phyloP scores from a whole-genome alignment of 2,113 vertebrate species.

The Pontoporia blainvillei region DNA sequence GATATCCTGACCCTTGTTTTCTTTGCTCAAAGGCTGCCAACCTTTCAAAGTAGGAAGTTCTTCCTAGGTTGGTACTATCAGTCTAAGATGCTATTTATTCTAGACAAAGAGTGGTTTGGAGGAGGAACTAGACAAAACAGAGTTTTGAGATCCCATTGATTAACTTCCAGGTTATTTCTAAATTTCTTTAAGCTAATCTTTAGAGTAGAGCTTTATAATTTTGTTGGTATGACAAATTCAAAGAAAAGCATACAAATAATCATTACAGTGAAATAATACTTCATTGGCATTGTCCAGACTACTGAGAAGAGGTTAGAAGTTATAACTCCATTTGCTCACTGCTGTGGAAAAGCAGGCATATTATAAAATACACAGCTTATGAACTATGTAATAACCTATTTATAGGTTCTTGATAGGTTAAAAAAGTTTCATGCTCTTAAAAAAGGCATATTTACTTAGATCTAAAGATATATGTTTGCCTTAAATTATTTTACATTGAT shows the following conservation, averaged over 20 bases:
- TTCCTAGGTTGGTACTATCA: neutral
- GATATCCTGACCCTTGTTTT: neutral
- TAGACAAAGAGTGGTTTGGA: neutral
- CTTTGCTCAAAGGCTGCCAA: neutral
- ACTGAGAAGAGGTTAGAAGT: neutral
- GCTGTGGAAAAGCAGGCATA: neutral
- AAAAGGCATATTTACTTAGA: neutral
- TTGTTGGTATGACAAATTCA: neutral
- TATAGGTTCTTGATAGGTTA: neutral
- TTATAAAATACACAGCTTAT: neutral
- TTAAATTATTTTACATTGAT: slow-evolving; percentile 1
- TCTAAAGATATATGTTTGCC: neutral
- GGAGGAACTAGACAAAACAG: neutral
- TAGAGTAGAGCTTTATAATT: neutral
- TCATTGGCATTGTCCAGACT: neutral
- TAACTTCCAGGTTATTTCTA: neutral
- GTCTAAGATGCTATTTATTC: neutral
- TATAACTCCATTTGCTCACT: neutral
- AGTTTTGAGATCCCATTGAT: neutral
- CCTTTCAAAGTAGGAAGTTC: neutral
- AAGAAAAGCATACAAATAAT: neutral
- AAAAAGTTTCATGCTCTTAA: neutral
- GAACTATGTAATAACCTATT: neutral
- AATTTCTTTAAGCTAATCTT: neutral
- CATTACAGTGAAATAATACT: neutral